Conservation (phyloP, 2,113 vertebrate species). For the Neoarius graeffei region DNA sequence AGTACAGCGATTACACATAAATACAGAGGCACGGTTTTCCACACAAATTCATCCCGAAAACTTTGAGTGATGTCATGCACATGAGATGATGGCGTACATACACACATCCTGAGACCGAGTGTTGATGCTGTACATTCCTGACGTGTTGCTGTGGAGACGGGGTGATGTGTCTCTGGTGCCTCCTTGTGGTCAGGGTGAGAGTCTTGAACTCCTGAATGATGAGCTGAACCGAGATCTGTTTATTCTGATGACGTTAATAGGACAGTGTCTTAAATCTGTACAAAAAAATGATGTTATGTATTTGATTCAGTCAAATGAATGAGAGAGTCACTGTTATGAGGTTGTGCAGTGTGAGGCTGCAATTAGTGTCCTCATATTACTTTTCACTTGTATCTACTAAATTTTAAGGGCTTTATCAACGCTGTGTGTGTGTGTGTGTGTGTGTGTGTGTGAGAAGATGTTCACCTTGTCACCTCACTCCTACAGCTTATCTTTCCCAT, state of each 20-base stretch:
- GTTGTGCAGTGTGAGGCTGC: neutral
- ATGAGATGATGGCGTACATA: neutral
- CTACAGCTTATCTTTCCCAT: constrained; percentile 58
- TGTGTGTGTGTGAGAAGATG: constrained; percentile 40
- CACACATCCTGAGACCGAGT: constrained; percentile 16
- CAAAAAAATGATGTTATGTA: neutral
- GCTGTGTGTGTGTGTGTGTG: constrained; percentile 15
- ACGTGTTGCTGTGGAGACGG: constrained; percentile 40
- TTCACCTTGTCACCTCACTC: constrained; percentile 51
- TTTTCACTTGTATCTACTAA: neutral
- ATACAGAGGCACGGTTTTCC: neutral
- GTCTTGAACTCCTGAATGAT: neutral
- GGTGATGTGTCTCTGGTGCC: constrained; percentile 44
- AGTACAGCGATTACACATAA: neutral
- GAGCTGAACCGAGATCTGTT: neutral
- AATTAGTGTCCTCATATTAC: neutral
- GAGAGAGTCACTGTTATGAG: neutral
- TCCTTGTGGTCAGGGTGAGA: constrained; percentile 38
- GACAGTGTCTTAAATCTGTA: neutral
- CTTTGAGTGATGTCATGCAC: neutral
- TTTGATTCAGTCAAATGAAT: neutral
- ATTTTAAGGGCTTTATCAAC: constrained; percentile 6
- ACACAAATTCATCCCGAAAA: neutral
- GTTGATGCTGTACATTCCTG: constrained; percentile 38
- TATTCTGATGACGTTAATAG: neutral